Evolutionary conservation across 37 sponge, comb jelly and placozoan genomes (phyloP).

Genomic region (Halichondria panicea): DNA sequence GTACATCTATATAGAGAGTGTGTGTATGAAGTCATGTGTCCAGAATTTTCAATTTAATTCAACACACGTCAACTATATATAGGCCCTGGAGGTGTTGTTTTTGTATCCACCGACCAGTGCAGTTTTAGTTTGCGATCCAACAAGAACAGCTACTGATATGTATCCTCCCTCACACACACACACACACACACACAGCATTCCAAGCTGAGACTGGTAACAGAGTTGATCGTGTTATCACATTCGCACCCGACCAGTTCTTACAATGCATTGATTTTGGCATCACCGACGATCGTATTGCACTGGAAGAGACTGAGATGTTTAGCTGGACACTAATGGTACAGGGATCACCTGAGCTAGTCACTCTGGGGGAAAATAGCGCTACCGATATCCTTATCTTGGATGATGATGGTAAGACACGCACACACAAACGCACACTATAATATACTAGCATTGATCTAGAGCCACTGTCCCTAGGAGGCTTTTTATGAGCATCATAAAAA

Average conservation of each 20-base stretch:
- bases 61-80: no score
- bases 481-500: no score
- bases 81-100: no score
- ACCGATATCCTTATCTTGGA: constrained; percentile 4
- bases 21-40: no score
- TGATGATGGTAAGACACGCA: constrained; percentile 39
- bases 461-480: no score
- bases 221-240: constrained; percentile 9
- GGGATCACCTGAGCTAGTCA: neutral
- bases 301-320: constrained; percentile 15
- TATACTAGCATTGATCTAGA: no score
- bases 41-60: no score
- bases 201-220: constrained; percentile 1
- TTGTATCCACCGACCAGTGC: neutral
- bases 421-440: no score
- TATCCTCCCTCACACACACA: constrained; percentile 3
- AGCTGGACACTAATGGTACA: neutral
- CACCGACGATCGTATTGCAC: constrained; percentile 17
- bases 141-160: neutral
- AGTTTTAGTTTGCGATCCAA: neutral
- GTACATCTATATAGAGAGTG: no score
- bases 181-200: no score
- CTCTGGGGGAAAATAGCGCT: neutral
- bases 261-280: constrained; percentile 4
- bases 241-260: constrained; percentile 7